Evolutionary conservation across 2,113 vertebrate species (phyloP), one percentile per base, ranked within the genome.

Genomic region (Dromas ardeola): DNA sequence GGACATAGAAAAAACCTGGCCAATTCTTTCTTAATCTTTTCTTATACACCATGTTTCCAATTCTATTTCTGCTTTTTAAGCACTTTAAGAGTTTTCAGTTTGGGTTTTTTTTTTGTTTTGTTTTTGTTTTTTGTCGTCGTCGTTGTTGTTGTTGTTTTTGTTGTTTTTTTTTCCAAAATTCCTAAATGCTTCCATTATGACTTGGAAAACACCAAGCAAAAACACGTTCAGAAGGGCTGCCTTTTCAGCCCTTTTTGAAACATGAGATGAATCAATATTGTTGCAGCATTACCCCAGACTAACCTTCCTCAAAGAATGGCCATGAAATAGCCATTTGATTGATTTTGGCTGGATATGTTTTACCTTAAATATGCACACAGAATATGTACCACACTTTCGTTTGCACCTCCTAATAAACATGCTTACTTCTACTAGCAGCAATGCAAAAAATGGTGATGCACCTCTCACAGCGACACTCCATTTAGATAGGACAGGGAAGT

Each of bases 141-240:
- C 11, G 40, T 55, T 17, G 16, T 18, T 55, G 17, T 30, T 11
- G 30, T 18, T 55, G 30, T 3, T 16, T 55, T 55, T 18, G 3
- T 10, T 29, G 40, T 29, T 29, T 17, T 55, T 55, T 84, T 53
- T 32, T 32, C 7, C 9, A 20, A 30, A 55, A 26, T 63, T 38
- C 40, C 4, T 56, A 43, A 40, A 47, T 56, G 13, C 5, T 80
- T 67, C 7, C 19, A 21, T 32, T 88, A 42, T 34, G 30, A 55
- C 15, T 73, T 62, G 16, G 17, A 79, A 79, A 56, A 2, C 18
- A 45, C 19, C 10, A 52, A 15, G 29, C 3, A 52, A 74, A 63
- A 55, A 4, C 15, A 8, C 1, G 0, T 42, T 9, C 18, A 49
- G 11, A 88, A 53, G 2, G 15, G 5, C 18, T 80, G n/a, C 4